Conservation (phyloP, 92 coral and sea anemone species). For the Parazoanthus darwini region DNA sequence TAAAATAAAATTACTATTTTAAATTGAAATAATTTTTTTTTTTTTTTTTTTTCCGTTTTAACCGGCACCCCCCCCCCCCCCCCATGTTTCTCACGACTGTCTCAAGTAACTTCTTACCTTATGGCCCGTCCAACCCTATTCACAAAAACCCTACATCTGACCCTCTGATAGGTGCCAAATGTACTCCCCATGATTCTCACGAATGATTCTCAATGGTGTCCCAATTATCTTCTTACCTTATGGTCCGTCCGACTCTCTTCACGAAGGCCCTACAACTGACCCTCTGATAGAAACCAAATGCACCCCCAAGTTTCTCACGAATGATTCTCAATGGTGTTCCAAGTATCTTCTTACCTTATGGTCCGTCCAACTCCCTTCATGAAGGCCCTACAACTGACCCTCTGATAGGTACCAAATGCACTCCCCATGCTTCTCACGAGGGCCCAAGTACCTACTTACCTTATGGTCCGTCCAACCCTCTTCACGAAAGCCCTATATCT, state of each 20-base stretch:
- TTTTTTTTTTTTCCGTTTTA: too few relatives aligned
- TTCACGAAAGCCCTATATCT: slow-evolving; percentile 95
- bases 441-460: slow-evolving; percentile 45
- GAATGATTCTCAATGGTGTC: not conserved
- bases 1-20: too few relatives aligned
- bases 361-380: slow-evolving; percentile 92
- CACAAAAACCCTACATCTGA: slow-evolving; percentile 63
- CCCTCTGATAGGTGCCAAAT: slow-evolving; percentile 68
- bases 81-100: not conserved
- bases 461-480: slow-evolving; percentile 92
- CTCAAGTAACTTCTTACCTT: slow-evolving; percentile 52
- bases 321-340: not conserved
- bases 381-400: slow-evolving; percentile 87
- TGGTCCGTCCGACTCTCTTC: slow-evolving; percentile 91
- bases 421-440: slow-evolving; percentile 75
- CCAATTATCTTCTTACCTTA: slow-evolving; percentile 57
- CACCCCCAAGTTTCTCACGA: slow-evolving; percentile 78
- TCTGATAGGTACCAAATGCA: slow-evolving; percentile 81
- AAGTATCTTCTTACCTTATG: slow-evolving; percentile 64
- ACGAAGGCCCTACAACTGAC: slow-evolving; percentile 85
- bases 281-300: slow-evolving; percentile 80
- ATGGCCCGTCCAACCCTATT: slow-evolving; percentile 94
- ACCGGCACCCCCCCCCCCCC: too few relatives aligned
- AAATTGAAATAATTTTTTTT: too few relatives aligned
- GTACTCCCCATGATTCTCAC: slow-evolving; percentile 17